Conservation (phyloP, 2,113 vertebrate species). For the Hypanus sabinus region DNA sequence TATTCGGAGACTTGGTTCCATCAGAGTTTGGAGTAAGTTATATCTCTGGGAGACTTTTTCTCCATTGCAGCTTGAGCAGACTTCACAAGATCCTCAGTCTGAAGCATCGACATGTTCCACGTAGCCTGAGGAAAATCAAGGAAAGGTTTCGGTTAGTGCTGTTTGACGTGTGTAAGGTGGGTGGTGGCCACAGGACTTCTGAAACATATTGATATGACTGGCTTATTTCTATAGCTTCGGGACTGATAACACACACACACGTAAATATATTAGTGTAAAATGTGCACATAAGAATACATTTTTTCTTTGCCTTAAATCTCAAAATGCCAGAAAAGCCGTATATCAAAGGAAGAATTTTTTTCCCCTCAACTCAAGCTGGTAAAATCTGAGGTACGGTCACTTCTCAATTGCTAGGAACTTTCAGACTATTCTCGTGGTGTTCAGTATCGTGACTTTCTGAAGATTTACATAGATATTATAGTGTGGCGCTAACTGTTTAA, state of each 20-base stretch:
- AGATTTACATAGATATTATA: too few species aligned
- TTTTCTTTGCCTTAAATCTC: neutral
- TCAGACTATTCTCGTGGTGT: too few species aligned
- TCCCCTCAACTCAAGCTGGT: too few species aligned
- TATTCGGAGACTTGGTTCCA: neutral
- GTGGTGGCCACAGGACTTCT: neutral
- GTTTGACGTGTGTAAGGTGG: neutral
- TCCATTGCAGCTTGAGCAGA: conserved; percentile 69
- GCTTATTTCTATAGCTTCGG: neutral
- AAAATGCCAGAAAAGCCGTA: neutral
- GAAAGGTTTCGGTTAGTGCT: neutral
- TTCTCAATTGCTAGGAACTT: too few species aligned
- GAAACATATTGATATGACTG: neutral
- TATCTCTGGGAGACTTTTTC: conserved; percentile 62
- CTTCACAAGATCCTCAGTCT: conserved; percentile 71
- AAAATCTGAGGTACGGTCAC: too few species aligned
- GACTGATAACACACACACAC: neutral
- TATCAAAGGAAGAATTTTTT: neutral
- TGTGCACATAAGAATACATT: too few species aligned
- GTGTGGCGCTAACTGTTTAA: too few species aligned
- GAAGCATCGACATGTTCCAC: conserved; percentile 92
- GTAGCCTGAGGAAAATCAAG: conserved; percentile 51
- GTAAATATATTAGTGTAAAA: too few species aligned
- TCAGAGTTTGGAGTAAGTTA: conserved; percentile 72
- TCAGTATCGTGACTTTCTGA: too few species aligned